Evolutionary conservation across 2,888 invertebrate genomes (phyloP).

Genomic region (Aproaerema taeniolella): DNA sequence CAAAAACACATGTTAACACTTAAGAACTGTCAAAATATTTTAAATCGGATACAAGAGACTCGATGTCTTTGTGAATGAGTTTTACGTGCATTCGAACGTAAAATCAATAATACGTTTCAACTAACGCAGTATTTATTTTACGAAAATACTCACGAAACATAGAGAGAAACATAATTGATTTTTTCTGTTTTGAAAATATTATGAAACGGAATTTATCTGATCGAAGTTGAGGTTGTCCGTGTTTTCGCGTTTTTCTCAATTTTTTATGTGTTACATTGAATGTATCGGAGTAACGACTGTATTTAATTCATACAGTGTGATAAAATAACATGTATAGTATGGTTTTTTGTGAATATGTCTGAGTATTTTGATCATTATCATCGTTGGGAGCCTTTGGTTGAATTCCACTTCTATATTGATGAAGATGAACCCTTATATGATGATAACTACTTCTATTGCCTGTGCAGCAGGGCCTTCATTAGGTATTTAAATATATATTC

Average conservation of each 20-base stretch:
- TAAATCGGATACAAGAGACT: neutral
- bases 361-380: slow-evolving; percentile 61
- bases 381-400: slow-evolving; percentile 83
- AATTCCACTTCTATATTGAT: slow-evolving; percentile 72
- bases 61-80: neutral
- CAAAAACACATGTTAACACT: slow-evolving; percentile 15
- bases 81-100: slow-evolving; percentile 2
- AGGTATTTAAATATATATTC: slow-evolving; percentile 70
- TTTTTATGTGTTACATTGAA: too few relatives aligned
- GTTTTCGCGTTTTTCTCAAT: too few relatives aligned
- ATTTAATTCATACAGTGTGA: too few relatives aligned
- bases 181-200: slow-evolving; percentile 1
- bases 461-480: slow-evolving; percentile 83
- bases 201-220: too few relatives aligned
- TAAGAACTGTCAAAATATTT: neutral
- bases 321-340: too few relatives aligned
- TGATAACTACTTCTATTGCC: slow-evolving; percentile 79
- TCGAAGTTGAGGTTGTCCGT: too few relatives aligned
- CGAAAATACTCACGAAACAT: neutral
- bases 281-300: too few relatives aligned
- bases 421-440: slow-evolving; percentile 48
- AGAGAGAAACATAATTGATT: neutral
- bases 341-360: slow-evolving; percentile 51
- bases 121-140: neutral
- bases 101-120: neutral